Conservation (phyloP, 2,888 invertebrate species). For the Argyra leucocephala region DNA sequence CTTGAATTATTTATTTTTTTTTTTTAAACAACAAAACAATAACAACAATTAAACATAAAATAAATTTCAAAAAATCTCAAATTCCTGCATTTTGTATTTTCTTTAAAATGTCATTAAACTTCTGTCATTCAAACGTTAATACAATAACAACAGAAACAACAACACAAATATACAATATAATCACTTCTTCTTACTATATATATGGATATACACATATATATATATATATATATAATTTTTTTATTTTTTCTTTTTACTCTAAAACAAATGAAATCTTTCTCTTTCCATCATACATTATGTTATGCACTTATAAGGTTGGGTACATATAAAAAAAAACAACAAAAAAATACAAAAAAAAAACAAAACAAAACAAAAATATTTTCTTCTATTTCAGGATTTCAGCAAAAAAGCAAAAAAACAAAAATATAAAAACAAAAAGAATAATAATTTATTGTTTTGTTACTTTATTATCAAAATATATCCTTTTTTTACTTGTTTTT, state of each 20-base stretch:
- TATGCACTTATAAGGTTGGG: no score
- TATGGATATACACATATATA: no score
- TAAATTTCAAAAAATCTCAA: neutral
- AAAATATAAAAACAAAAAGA: neutral
- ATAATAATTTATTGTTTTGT: constrained; percentile 1
- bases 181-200: no score
- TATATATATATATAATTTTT: no score
- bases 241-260: no score
- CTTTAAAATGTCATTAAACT: constrained; percentile 4
- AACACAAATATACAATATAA: neutral
- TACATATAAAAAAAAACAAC: no score
- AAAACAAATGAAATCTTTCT: no score
- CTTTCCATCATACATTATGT: no score
- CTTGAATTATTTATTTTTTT: neutral
- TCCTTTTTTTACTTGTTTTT: neutral
- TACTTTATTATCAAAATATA: neutral
- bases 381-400: no score
- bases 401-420: no score
- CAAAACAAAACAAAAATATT: no score
- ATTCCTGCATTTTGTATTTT: neutral
- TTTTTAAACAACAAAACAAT: neutral
- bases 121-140: neutral
- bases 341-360: no score
- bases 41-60: neutral
- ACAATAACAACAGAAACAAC: neutral